Conservation (phyloP, 2,888 invertebrate species). For the Acleris literana region DNA sequence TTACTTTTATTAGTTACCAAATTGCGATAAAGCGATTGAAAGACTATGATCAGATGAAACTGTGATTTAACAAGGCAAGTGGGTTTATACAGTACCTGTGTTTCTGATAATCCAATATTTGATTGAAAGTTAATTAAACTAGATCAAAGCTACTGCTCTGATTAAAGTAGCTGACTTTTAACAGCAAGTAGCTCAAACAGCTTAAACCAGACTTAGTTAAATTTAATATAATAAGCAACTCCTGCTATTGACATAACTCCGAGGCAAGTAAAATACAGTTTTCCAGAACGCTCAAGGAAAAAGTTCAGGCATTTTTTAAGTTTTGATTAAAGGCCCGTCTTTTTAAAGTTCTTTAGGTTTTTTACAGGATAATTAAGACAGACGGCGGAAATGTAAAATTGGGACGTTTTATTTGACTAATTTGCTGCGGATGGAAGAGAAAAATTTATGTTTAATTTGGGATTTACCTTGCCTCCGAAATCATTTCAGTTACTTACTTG, state of each 20-base stretch:
- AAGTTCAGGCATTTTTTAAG: slow-evolving; percentile 13
- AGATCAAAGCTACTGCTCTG: too few species aligned
- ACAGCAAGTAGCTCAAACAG: background rate
- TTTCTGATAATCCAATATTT: too few species aligned
- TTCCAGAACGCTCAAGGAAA: slow-evolving; percentile 6
- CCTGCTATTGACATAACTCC: slow-evolving; percentile 25
- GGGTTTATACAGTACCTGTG: too few species aligned
- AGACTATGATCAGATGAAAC: too few species aligned
- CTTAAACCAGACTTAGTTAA: slow-evolving; percentile 3
- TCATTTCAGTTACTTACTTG: background rate
- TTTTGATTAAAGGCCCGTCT: slow-evolving; percentile 17
- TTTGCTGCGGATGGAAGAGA: slow-evolving; percentile 1
- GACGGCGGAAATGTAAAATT: slow-evolving; percentile 16
- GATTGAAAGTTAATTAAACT: too few species aligned
- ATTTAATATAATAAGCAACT: slow-evolving; percentile 14
- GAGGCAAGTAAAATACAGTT: slow-evolving; percentile 14
- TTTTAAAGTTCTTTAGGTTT: slow-evolving; percentile 19
- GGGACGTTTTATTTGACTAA: slow-evolving; percentile 9
- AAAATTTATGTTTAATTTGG: background rate
- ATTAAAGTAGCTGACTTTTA: too few species aligned
- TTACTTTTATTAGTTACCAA: too few species aligned
- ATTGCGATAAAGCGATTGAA: too few species aligned
- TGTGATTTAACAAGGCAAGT: too few species aligned
- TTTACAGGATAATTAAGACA: slow-evolving; percentile 15
- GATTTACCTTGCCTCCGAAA: background rate